Conservation (phyloP, 2,888 invertebrate genomes). For the Apamea anceps region DNA sequence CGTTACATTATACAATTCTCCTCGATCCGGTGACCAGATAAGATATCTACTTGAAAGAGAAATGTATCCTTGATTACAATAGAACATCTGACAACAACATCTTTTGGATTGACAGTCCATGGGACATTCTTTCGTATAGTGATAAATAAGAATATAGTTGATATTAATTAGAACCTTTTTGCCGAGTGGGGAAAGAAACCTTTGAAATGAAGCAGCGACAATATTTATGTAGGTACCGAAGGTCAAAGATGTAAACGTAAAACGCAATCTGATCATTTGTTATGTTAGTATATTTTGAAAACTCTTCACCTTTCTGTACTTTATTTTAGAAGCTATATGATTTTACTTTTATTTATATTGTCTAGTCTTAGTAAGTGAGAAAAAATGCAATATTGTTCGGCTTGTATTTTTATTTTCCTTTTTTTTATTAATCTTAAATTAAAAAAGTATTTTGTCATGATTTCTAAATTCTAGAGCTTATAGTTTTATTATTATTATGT, state of each 20-base stretch:
- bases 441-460: too few species aligned
- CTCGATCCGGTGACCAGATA: slow-evolving; percentile 48
- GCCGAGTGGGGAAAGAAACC: background rate
- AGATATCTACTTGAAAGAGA: slow-evolving; percentile 38
- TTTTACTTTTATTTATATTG: too few species aligned
- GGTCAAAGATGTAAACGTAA: background rate
- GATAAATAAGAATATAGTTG: background rate
- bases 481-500: too few species aligned
- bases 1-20: slow-evolving; percentile 46
- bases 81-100: slow-evolving; percentile 14
- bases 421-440: too few species aligned
- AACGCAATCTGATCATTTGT: background rate
- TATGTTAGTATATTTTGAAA: background rate
- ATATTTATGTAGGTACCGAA: background rate
- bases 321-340: background rate
- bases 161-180: background rate
- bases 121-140: background rate
- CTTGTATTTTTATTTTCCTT: too few species aligned
- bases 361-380: too few species aligned
- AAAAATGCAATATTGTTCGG: too few species aligned
- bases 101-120: background rate
- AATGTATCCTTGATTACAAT: slow-evolving; percentile 40
- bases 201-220: background rate
- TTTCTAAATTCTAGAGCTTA: too few species aligned
- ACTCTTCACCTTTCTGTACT: background rate